These are phyloP conservation scores for Diplosoma virens DNA, from an alignment of 23 tunicate genomes.

Conservation along the genomic window DNA sequence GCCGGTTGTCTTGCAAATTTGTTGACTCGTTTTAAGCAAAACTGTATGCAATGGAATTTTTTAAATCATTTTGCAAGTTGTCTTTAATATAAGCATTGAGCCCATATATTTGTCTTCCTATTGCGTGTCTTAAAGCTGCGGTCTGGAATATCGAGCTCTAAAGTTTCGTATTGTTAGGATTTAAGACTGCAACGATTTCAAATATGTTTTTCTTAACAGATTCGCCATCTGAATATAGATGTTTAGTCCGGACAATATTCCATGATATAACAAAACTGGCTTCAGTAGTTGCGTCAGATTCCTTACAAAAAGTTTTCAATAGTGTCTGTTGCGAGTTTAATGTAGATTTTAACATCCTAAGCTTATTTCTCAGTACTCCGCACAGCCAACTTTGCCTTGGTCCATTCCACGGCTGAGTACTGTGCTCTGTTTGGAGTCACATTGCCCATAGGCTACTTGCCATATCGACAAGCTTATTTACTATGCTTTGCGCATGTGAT, in stretches of 20 bases:
- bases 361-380: slow-evolving; percentile 41
- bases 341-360: slow-evolving; percentile 28
- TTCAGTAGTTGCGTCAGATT: slow-evolving; percentile 49
- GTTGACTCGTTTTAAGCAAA: slow-evolving; percentile 50
- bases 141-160: slow-evolving; percentile 22
- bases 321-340: slow-evolving; percentile 42
- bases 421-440: too few species aligned
- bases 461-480: too few species aligned
- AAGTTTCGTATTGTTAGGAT: slow-evolving; percentile 33
- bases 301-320: slow-evolving; percentile 38
- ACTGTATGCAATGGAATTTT: slow-evolving; percentile 36
- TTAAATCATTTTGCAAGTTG: slow-evolving; percentile 36
- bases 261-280: slow-evolving; percentile 43
- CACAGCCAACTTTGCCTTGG: too few species aligned
- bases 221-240: slow-evolving; percentile 39
- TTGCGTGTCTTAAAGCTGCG: slow-evolving; percentile 36
- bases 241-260: slow-evolving; percentile 34
- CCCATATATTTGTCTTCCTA: slow-evolving; percentile 39
- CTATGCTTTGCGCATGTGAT: too few species aligned
- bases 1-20: slow-evolving; percentile 35
- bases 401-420: too few species aligned
- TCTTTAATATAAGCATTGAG: slow-evolving; percentile 43
- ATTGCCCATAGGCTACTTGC: too few species aligned
- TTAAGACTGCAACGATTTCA: slow-evolving; percentile 10
- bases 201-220: slow-evolving; percentile 18